phyloP scores from a whole-genome alignment of 2,888 invertebrate genomes.

The Microchrysa polita region DNA sequence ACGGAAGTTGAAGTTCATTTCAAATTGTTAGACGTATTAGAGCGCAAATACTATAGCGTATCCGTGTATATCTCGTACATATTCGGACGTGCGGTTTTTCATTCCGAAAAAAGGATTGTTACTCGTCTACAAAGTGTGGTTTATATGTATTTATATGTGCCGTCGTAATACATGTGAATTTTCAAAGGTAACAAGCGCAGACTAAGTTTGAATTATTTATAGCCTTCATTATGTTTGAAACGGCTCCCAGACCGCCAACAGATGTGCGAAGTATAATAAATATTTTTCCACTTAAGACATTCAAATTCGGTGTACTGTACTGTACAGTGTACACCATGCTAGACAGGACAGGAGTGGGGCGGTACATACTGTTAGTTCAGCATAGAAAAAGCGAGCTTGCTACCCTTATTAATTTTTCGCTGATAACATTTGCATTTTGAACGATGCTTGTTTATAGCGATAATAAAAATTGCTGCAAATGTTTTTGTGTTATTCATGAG shows the following conservation, averaged over 20 bases:
- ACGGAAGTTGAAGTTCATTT: constrained; percentile 35
- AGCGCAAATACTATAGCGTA: too few relatives aligned
- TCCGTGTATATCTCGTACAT: too few relatives aligned
- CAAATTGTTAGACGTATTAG: not conserved
- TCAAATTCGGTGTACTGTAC: not conserved
- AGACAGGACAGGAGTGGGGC: not conserved
- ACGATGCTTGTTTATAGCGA: constrained; percentile 2
- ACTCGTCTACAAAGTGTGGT: too few relatives aligned
- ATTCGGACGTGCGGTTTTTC: too few relatives aligned
- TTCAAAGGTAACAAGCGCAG: constrained; percentile 2
- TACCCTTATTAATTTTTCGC: constrained; percentile 6
- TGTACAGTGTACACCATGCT: too few relatives aligned
- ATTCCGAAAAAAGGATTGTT: too few relatives aligned
- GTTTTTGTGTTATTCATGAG: not conserved
- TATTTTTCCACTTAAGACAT: constrained; percentile 27
- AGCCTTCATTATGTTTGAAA: constrained; percentile 18
- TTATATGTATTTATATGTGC: constrained; percentile 2
- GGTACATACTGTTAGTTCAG: constrained; percentile 15
- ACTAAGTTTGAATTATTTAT: constrained; percentile 38
- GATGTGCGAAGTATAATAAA: constrained; percentile 26
- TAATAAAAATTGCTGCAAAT: not conserved
- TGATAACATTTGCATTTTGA: constrained; percentile 19
- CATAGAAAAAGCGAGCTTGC: not conserved
- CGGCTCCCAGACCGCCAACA: not conserved
- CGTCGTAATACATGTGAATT: constrained; percentile 18